Percentiles rank a stretch among this genome's conserved stretches.
These are phyloP conservation scores for Oryctes rhinoceros DNA, from an alignment of 1,140 invertebrate genomes.

Conservation along the genomic window DNA sequence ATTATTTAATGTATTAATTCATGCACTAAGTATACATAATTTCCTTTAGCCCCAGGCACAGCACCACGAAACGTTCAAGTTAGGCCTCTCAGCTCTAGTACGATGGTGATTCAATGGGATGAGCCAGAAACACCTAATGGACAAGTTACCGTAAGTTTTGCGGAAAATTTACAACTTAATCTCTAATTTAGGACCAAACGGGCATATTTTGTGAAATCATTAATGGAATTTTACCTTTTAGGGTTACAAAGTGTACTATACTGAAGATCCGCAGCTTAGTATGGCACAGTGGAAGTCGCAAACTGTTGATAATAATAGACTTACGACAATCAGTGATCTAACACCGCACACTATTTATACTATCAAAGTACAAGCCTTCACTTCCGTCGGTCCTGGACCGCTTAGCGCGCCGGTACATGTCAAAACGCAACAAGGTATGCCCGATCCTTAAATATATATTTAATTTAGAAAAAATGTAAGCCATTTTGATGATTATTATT, in stretches of 20 bases:
- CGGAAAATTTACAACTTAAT: not conserved
- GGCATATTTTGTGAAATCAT: not conserved
- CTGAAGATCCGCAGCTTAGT: constrained; percentile 83
- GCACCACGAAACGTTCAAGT: constrained; percentile 94
- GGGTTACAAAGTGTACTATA: constrained; percentile 99
- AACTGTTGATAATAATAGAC: constrained; percentile 90
- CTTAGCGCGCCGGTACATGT: constrained; percentile 92
- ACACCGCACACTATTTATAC: constrained; percentile 90
- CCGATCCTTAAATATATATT: too few relatives aligned
- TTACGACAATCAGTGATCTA: constrained; percentile 92
- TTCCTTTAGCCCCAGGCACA: constrained; percentile 85
- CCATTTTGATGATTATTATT: too few relatives aligned
- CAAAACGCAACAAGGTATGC: constrained; percentile 90
- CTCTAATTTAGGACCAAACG: not conserved
- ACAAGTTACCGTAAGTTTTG: constrained; percentile 85
- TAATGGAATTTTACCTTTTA: constrained; percentile 59
- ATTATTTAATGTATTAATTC: too few relatives aligned
- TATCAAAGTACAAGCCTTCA: constrained; percentile 90
- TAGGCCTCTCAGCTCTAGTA: constrained; percentile 90
- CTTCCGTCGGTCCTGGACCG: constrained; percentile 89
- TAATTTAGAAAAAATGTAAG: too few relatives aligned
- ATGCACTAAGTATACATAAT: not conserved
- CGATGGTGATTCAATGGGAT: constrained; percentile 96
- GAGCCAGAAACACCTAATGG: constrained; percentile 97
- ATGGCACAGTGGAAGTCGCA: constrained; percentile 92